Evolutionary conservation across 2,888 invertebrate genomes (phyloP).

Genomic region (Helobdella robusta): DNA sequence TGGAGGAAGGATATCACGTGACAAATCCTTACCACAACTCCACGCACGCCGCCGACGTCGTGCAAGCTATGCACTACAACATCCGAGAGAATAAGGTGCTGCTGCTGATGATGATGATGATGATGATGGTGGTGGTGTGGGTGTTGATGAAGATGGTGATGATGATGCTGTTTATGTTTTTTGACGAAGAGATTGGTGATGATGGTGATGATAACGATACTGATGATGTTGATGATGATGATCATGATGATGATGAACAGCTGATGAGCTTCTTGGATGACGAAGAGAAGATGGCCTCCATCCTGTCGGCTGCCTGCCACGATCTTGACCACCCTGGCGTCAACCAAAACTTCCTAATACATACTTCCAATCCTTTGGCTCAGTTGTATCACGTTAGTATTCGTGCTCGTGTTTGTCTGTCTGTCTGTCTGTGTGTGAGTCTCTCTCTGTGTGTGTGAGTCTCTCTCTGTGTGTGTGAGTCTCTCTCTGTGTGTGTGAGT

Average conservation of each 20-base stretch:
- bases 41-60: conserved; percentile 79
- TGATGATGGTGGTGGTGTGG: not conserved
- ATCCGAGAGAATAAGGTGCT: conserved; percentile 66
- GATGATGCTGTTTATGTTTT: not conserved
- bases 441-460: too few species aligned
- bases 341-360: conserved; percentile 78
- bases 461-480: too few species aligned
- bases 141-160: not conserved
- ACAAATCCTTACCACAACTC: conserved; percentile 87
- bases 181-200: not conserved
- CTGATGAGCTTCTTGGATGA: conserved; percentile 49
- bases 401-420: too few species aligned
- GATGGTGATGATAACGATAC: not conserved
- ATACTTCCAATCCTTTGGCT: conserved; percentile 77
- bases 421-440: too few species aligned
- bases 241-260: conserved; percentile 5
- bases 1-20: conserved; percentile 79
- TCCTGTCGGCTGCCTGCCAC: conserved; percentile 77
- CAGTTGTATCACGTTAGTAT: conserved; percentile 66
- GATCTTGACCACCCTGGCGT: conserved; percentile 78
- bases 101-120: not conserved
- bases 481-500: too few species aligned
- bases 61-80: conserved; percentile 81
- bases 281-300: conserved; percentile 70
- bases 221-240: not conserved